phyloP scores from a whole-genome alignment of 2,888 invertebrate genomes.

The Cactoblastis cactorum region DNA sequence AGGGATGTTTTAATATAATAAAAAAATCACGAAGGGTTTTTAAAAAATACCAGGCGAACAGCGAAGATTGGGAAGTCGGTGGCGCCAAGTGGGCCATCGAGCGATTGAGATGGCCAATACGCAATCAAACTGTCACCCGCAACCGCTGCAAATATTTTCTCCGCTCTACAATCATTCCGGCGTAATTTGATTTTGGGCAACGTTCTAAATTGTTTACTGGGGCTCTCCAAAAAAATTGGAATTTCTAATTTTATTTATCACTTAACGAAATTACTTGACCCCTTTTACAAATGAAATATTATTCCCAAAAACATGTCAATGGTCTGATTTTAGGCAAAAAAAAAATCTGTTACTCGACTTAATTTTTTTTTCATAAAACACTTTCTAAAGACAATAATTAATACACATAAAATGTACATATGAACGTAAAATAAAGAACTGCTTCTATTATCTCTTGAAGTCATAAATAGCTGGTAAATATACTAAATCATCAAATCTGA shows the following conservation, averaged over 20 bases:
- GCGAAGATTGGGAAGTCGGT: background rate
- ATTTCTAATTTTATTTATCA: background rate
- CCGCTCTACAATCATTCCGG: slow-evolving; percentile 35
- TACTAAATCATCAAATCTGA: background rate
- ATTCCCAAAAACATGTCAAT: background rate
- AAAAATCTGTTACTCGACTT: no score
- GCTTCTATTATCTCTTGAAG: slow-evolving; percentile 25
- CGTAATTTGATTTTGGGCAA: slow-evolving; percentile 43
- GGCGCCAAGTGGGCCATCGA: background rate
- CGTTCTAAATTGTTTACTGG: slow-evolving; percentile 42
- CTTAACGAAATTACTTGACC: slow-evolving; percentile 1
- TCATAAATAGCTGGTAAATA: background rate
- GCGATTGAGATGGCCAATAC: background rate
- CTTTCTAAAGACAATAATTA: no score
- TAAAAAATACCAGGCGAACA: background rate
- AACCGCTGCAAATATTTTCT: slow-evolving; percentile 48
- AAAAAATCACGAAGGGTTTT: background rate
- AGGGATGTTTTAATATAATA: background rate
- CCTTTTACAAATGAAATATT: background rate
- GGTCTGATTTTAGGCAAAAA: no score
- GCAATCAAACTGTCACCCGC: slow-evolving; percentile 22
- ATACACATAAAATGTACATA: no score
- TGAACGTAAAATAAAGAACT: no score
- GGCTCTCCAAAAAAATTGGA: slow-evolving; percentile 3
- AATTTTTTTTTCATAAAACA: no score